Conservation (phyloP, 2,113 vertebrate species). For the Chaetops frenatus region DNA sequence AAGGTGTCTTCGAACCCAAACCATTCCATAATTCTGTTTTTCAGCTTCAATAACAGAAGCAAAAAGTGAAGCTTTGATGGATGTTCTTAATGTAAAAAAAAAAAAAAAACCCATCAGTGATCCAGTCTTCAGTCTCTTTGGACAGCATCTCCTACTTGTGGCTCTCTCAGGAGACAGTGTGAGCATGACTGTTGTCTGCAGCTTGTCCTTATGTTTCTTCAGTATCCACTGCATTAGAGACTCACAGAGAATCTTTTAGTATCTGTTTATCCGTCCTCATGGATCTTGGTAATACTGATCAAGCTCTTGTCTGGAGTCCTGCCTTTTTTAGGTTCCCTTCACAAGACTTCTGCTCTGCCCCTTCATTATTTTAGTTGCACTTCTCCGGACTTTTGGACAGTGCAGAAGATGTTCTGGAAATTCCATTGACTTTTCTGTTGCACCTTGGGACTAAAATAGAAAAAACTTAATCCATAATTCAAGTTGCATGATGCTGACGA, state of each 20-base stretch:
- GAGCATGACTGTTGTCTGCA: not conserved
- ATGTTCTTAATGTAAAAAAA: not conserved
- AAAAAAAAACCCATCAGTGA: too few relatives aligned
- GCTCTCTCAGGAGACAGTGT: not conserved
- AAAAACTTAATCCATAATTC: not conserved
- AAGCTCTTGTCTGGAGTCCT: fast-evolving
- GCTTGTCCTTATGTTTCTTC: not conserved
- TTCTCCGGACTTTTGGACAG: not conserved
- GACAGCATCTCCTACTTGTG: not conserved
- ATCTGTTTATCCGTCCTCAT: not conserved
- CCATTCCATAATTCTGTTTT: not conserved
- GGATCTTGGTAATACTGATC: not conserved
- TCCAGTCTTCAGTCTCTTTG: not conserved
- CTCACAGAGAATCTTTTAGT: not conserved
- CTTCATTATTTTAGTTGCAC: not conserved
- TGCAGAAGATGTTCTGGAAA: not conserved
- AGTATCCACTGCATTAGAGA: not conserved
- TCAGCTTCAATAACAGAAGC: not conserved
- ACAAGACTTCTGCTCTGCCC: not conserved
- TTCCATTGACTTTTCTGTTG: not conserved
- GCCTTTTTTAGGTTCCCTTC: not conserved
- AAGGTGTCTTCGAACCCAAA: not conserved
- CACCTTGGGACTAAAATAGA: not conserved
- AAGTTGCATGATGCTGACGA: too few relatives aligned
- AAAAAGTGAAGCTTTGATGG: not conserved